phyloP scores from a whole-genome alignment of 2,797 vertebrate species.

The Parotocinclus haroldoi region DNA sequence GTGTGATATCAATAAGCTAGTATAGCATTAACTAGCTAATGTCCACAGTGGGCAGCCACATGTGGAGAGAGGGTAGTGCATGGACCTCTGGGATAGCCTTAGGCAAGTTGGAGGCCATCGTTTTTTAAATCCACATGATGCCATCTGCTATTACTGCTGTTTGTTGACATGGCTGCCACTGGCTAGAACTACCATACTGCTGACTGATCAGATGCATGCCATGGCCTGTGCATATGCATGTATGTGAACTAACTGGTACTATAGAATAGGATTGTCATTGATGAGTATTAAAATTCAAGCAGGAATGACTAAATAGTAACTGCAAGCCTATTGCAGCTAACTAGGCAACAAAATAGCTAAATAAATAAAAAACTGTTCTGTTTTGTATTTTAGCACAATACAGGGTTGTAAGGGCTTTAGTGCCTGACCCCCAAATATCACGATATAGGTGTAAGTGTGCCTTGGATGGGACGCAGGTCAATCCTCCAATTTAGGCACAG shows the following conservation, averaged over 20 bases:
- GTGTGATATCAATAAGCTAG: conserved; percentile 78
- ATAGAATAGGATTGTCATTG: too few relatives aligned
- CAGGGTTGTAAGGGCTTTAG: too few relatives aligned
- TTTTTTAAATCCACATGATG: conserved; percentile 66
- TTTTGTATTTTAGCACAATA: too few relatives aligned
- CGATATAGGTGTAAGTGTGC: too few relatives aligned
- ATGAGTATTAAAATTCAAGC: too few relatives aligned
- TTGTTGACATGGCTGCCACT: conserved; percentile 46
- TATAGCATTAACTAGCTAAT: conserved; percentile 78
- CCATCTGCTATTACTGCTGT: conserved; percentile 65
- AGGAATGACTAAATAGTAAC: too few relatives aligned
- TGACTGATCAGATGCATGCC: conserved; percentile 55
- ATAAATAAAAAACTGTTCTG: too few relatives aligned
- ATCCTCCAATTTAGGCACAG: too few relatives aligned
- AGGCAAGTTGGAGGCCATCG: conserved; percentile 69
- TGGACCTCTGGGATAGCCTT: conserved; percentile 67
- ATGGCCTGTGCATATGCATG: conserved; percentile 19
- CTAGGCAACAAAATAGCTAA: too few relatives aligned
- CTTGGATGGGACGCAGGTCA: too few relatives aligned
- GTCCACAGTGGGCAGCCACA: conserved; percentile 68
- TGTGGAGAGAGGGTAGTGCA: conserved; percentile 58
- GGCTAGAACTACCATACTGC: conserved; percentile 35
- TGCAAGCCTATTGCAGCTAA: too few relatives aligned
- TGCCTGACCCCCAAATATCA: too few relatives aligned
- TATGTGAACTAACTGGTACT: not conserved